These are phyloP conservation scores for Hypsopygia costalis DNA, from an alignment of 2,888 invertebrate species.

Conservation along the genomic window DNA sequence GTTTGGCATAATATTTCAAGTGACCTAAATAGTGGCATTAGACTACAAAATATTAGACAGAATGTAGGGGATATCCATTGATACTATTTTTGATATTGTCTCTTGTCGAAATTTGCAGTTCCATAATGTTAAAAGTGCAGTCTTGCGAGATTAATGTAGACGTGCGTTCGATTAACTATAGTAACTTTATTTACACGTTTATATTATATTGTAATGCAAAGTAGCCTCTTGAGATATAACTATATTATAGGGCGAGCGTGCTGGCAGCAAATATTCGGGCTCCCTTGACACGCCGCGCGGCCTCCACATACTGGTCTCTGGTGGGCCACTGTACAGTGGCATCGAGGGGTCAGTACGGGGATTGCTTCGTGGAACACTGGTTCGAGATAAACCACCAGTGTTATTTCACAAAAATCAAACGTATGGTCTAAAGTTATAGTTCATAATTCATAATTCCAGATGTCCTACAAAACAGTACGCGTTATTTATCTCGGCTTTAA, in stretches of 20 bases:
- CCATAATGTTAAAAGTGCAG: constrained; percentile 57
- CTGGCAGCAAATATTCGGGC: constrained; percentile 47
- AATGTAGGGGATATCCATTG: constrained; percentile 67
- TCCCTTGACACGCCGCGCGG: background rate
- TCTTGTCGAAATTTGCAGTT: constrained; percentile 79
- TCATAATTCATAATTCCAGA: too few species aligned
- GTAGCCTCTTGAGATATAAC: constrained; percentile 62
- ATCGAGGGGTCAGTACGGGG: too few species aligned
- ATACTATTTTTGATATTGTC: constrained; percentile 78
- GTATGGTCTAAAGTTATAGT: too few species aligned
- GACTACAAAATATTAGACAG: constrained; percentile 70
- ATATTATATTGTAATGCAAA: constrained; percentile 67
- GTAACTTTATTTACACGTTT: constrained; percentile 79
- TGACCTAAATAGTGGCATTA: constrained; percentile 66
- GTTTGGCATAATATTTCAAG: constrained; percentile 63
- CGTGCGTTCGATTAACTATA: constrained; percentile 65
- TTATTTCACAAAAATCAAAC: too few species aligned
- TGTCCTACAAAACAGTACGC: too few species aligned
- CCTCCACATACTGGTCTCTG: too few species aligned
- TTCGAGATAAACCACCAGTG: too few species aligned
- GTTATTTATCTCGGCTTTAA: constrained; percentile 10
- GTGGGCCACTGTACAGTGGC: too few species aligned
- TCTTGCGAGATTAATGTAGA: constrained; percentile 56
- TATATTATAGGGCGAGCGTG: constrained; percentile 44
- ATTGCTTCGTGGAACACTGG: too few species aligned